Evolutionary conservation across 2,888 invertebrate genomes (phyloP), one percentile per base, ranked within the genome.

Genomic region (Heteromyza rotundicornis): DNA sequence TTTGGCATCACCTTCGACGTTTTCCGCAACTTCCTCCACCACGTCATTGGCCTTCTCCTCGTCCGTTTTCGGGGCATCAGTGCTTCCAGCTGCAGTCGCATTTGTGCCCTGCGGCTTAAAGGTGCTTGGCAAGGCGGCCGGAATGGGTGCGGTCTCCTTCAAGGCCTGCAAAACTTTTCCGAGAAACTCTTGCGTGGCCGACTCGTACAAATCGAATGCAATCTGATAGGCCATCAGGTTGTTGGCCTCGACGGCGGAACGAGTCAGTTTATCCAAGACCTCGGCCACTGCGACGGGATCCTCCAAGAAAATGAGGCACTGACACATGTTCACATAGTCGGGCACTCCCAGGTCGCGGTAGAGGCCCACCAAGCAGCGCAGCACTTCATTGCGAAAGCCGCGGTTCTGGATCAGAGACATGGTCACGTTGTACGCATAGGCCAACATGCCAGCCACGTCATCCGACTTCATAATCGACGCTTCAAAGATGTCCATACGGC

Each of bases 141-240:
- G 93, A 65, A 93, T 89, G 0, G 94, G 94, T 20, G 94, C 93
- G 16, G 92, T 93, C 53, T 89, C 89, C 73, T 91, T 87, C 7
- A 96, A 84, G 17, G 94, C 92, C 79, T 92, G 91, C 67, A 95
- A 83, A 10, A 97, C 94, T 71, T 92, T 88, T 10, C 92, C 92
- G 56, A 99, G 86, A 82, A 98, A 98, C 81, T 98, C 96, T 84
- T 99, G 99, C 1, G 98, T 98, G 0, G 98, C 99, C 47, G 96
- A 97, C 82, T 99, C 99, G 80, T 99, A 99, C 71, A 99, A 87
- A 86, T 99, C 99, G 85, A 99, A 99, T 0, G 92, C 97, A 74
- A 99, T 97, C 85, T 99, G 99, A 84, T 96, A 99, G 0, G 97
- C 97, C 95, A 98, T 98, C 44, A 98, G 85, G 62, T 92, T 91